A percentile compares a stretch with the other conserved stretches of the same genome.
These are phyloP conservation scores for Trachemys scripta DNA, from an alignment of 2,113 vertebrate genomes.

Conservation along the genomic window DNA sequence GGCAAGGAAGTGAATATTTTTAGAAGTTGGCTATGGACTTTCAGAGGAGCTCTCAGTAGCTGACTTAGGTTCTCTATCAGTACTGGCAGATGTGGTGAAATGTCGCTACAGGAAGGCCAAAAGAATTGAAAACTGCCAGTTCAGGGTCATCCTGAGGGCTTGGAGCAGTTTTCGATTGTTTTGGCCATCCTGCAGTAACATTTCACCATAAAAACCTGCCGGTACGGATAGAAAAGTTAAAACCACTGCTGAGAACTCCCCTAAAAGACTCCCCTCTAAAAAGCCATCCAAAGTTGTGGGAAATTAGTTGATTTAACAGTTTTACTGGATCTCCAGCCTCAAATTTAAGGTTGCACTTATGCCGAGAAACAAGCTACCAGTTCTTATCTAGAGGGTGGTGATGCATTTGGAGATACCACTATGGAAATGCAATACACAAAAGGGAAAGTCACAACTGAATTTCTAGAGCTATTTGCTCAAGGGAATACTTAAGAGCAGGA, in stretches of 20 bases:
- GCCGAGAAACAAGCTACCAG: neutral
- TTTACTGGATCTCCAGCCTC: neutral
- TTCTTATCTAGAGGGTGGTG: neutral
- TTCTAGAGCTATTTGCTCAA: neutral
- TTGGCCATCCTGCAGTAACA: neutral
- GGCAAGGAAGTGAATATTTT: neutral
- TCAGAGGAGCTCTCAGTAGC: neutral
- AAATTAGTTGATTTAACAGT: neutral
- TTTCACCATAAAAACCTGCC: neutral
- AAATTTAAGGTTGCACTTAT: neutral
- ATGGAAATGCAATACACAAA: neutral
- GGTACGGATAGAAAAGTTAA: neutral
- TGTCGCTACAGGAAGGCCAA: neutral
- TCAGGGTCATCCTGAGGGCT: neutral
- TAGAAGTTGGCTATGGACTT: neutral
- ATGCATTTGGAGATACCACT: neutral
- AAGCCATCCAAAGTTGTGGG: neutral
- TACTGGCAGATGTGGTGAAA: neutral
- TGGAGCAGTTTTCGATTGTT: neutral
- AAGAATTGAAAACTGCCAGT: neutral
- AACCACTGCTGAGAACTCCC: neutral
- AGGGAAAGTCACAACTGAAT: neutral
- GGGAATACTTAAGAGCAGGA: neutral
- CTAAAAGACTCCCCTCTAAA: neutral
- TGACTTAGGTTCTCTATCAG: neutral